Conservation (phyloP, 2,888 invertebrate species). For the Synanthedon vespiformis region DNA sequence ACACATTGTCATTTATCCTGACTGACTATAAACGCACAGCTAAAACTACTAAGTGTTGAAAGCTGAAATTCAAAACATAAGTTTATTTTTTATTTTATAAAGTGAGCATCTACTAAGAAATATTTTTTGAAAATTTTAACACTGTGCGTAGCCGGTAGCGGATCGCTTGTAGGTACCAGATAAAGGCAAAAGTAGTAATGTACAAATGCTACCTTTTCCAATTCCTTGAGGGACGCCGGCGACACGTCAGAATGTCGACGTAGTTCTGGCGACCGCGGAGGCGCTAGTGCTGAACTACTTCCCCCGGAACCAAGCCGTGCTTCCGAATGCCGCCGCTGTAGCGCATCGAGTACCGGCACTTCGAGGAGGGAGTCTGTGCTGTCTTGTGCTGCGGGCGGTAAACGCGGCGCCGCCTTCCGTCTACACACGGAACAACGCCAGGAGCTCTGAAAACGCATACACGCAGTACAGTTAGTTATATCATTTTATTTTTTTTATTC, state of each 20-base stretch:
- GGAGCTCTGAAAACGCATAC: slow-evolving; percentile 66
- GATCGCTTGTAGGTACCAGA: too few relatives aligned
- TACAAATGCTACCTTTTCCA: slow-evolving; percentile 80
- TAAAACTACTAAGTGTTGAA: too few relatives aligned
- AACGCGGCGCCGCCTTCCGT: slow-evolving; percentile 82
- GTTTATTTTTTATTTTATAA: too few relatives aligned
- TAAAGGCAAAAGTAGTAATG: not conserved
- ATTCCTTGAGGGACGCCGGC: slow-evolving; percentile 86
- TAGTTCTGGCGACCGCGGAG: slow-evolving; percentile 85
- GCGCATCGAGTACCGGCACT: slow-evolving; percentile 81
- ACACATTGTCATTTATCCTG: too few relatives aligned
- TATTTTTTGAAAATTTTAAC: too few relatives aligned
- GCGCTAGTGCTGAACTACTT: slow-evolving; percentile 76
- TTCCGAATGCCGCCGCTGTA: slow-evolving; percentile 86
- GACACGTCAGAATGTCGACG: slow-evolving; percentile 88
- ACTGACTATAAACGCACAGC: too few relatives aligned
- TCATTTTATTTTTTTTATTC: too few relatives aligned
- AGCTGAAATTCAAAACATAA: too few relatives aligned
- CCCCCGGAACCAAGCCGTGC: slow-evolving; percentile 65
- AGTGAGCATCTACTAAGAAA: too few relatives aligned
- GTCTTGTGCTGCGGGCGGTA: slow-evolving; percentile 81
- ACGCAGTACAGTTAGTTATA: too few relatives aligned
- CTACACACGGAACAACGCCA: slow-evolving; percentile 94
- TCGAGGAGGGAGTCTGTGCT: slow-evolving; percentile 88
- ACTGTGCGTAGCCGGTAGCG: too few relatives aligned